A percentile compares a stretch with the other conserved stretches of the same genome.
These are phyloP conservation scores for Dascillus cervinus DNA, from an alignment of 2,888 invertebrate genomes.

Conservation along the genomic window DNA sequence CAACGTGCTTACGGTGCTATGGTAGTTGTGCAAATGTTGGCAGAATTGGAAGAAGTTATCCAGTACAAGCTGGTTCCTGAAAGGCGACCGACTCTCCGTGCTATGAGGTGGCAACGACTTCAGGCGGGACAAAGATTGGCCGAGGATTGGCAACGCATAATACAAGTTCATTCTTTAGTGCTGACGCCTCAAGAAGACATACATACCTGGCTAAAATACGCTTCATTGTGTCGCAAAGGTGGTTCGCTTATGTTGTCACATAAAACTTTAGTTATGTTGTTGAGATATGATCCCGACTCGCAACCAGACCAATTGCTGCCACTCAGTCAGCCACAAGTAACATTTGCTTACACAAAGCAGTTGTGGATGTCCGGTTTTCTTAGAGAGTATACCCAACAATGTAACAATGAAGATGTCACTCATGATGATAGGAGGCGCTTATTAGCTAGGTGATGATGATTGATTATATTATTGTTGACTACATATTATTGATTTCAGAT, in stretches of 20 bases:
- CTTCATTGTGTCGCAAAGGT: conserved; percentile 90
- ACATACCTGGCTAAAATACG: conserved; percentile 94
- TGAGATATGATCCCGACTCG: conserved; percentile 75
- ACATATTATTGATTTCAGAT: conserved; percentile 38
- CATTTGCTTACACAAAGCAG: conserved; percentile 93
- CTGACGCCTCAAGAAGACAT: conserved; percentile 90
- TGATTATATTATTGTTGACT: too few species aligned
- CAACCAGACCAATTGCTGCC: conserved; percentile 66
- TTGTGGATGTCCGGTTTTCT: conserved; percentile 87
- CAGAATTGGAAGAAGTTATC: conserved; percentile 96
- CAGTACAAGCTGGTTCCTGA: conserved; percentile 92
- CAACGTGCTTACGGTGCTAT: conserved; percentile 92
- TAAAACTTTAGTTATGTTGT: conserved; percentile 82
- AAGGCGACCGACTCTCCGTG: conserved; percentile 52
- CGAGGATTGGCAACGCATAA: conserved; percentile 96
- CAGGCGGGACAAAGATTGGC: conserved; percentile 92
- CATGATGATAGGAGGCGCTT: conserved; percentile 50
- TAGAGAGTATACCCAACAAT: conserved; percentile 50
- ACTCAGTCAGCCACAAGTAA: conserved; percentile 73
- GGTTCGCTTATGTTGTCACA: conserved; percentile 82
- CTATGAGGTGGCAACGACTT: conserved; percentile 92
- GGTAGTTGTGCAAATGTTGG: conserved; percentile 94
- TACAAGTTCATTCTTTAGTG: conserved; percentile 83
- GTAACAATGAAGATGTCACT: conserved; percentile 47
- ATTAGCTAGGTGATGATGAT: conserved; percentile 53